Base-by-base conservation (phyloP, 2,113 vertebrate genomes). In the Apteryx mantelli region DNA sequence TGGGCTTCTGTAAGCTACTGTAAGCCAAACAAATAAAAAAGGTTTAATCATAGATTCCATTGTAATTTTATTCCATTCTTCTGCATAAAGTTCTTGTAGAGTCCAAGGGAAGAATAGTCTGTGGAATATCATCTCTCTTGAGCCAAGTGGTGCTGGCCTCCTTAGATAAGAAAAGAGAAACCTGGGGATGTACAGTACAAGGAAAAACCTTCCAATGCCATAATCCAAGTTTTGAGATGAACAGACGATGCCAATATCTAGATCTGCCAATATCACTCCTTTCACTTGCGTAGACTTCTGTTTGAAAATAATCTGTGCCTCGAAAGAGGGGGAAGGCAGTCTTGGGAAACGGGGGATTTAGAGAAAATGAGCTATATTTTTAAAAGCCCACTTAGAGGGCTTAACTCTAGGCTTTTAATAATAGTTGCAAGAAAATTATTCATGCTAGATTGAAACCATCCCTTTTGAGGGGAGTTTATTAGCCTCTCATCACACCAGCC, bases 131-230 rank as follows among this genome's bases (percentile, higher is more conserved):
- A 60, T 88, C 21, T 30, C 12, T 66, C 69, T n/a, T n/a, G 36
- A 78, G 11, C 11, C 24, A n/a, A 0, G 0, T 42, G 4, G 4
- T 78, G 8, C 16, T 79, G 38, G 11, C 4, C 15, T 77, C 3
- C 38, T 61, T 40, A 20, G 12, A 18, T 34, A 21, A 66, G 17
- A 32, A 38, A 17, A 55, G 71, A 69, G 60, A 55, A 74, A n/a
- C 24, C 20, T 77, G 48, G 26, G 30, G 5, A 56, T 74, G 19
- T 50, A 76, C 13, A 36, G 14, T 52, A 36, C 50, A 61, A 30
- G 11, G 11, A 81, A 81, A 6, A 81, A 6, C 1, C 24, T 91
- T 81, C 38, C 21, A 55, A 24, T 34, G 26, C 46, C 26, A 20
- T 69, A 44, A 74, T 65, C 26, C 50, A 84, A 78, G 22, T 75